Conservation (phyloP, 2,797 vertebrate genomes). For the Leucoraja ocellata region DNA sequence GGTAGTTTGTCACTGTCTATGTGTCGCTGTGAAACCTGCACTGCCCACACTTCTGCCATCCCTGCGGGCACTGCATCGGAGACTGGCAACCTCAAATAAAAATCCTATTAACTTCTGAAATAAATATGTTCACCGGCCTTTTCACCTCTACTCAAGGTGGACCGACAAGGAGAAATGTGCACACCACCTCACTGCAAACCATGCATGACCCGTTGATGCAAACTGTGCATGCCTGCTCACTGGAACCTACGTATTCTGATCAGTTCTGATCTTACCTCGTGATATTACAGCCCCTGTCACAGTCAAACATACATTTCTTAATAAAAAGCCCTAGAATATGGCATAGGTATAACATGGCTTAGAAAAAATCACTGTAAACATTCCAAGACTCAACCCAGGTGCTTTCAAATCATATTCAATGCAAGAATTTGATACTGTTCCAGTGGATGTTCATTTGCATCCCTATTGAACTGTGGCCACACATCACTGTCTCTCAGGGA, state of each 20-base stretch:
- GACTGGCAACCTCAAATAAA: not conserved
- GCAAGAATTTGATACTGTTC: not conserved
- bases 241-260: not conserved
- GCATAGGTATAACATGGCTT: not conserved
- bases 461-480: not conserved
- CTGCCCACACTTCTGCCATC: not conserved
- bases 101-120: not conserved
- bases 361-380: not conserved
- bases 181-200: not conserved
- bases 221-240: too few species aligned
- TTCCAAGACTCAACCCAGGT: not conserved
- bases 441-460: not conserved
- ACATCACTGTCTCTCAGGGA: too few species aligned
- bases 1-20: slow-evolving; percentile 20
- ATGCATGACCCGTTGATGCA: not conserved
- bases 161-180: not conserved
- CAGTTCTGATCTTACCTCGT: too few species aligned
- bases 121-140: not conserved
- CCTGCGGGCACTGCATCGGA: slow-evolving; percentile 12
- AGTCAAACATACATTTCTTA: not conserved
- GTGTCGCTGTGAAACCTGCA: not conserved
- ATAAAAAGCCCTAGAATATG: not conserved
- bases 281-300: too few species aligned
- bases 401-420: not conserved
- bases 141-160: not conserved